Evolutionary conservation across 2,888 invertebrate species (phyloP), one percentile per base, ranked within the genome.

Genomic region (Dermolepida albohirtum): DNA sequence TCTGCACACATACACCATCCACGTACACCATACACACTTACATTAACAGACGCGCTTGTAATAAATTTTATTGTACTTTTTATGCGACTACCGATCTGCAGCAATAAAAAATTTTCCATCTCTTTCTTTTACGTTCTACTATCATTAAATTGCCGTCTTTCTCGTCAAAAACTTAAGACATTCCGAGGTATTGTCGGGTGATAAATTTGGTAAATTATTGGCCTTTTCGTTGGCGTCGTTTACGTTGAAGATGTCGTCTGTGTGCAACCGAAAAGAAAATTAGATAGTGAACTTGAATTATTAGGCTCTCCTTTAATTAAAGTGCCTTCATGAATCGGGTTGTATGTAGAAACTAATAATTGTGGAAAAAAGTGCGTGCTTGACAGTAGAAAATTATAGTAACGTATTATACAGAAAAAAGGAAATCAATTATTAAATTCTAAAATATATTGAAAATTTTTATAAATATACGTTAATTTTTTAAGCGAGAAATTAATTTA

Each of bases 121-220:
- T 8, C 10, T 27, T 29, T 14, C 44, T 22, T 14, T 50, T 5
- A 14, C 50, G 22, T 29, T 10, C 44, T 14, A n/a, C 29, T 6
- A 29, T 17, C 41, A 5, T 12, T 11, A n/a, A 17, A 17, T 41
- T 16, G 41, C 59, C 44, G 39, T 54, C 59, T 14, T 44, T 59
- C 44, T 59, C 59, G 59, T 59, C 59, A 47, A 59, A 59, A 59
- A 43, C 44, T 57, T 59, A 59, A 47, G 59, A 59, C 59, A 59
- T 59, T 47, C 59, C 44, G 44, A n/a, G 16, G 44, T 43, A 59
- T 59, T 59, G 47, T 59, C 59, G 59, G 59, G 59, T 59, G 59
- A 59, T 59, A 59, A 59, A 59, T 59, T 59, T 44, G 59, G 43
- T 59, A 59, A 59, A 59, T 59, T 59, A 59, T 44, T 59, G 29